Conservation (phyloP, 1,140 invertebrate species). For the Caenorhabditis briggsae region DNA sequence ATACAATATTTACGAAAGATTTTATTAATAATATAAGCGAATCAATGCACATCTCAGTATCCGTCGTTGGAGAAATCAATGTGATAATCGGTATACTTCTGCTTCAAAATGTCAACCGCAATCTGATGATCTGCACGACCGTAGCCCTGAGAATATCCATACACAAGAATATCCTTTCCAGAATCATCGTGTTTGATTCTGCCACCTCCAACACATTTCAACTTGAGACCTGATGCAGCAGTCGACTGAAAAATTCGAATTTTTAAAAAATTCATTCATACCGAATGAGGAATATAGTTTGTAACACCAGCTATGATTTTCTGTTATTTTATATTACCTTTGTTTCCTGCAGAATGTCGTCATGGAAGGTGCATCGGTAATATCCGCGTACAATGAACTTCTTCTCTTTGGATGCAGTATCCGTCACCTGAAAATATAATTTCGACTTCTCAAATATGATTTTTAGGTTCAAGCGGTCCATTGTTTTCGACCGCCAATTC, state of each 20-base stretch:
- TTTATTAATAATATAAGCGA: neutral
- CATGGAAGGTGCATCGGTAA: slow-evolving; percentile 83
- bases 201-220: slow-evolving; percentile 87
- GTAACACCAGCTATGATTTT: too few relatives aligned
- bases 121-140: slow-evolving; percentile 88
- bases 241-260: slow-evolving; percentile 76
- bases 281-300: neutral
- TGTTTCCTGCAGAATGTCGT: slow-evolving; percentile 84
- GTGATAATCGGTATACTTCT: slow-evolving; percentile 84
- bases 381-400: slow-evolving; percentile 86
- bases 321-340: slow-evolving; percentile 66
- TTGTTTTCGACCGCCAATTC: neutral
- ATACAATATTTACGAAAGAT: neutral
- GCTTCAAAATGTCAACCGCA: slow-evolving; percentile 84
- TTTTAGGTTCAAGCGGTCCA: neutral
- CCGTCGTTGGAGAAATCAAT: slow-evolving; percentile 87
- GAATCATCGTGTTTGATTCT: slow-evolving; percentile 85
- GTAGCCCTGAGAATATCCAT: slow-evolving; percentile 89
- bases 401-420: slow-evolving; percentile 78
- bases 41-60: slow-evolving; percentile 81
- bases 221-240: slow-evolving; percentile 80
- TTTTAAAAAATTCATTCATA: neutral
- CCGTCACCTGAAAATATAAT: slow-evolving; percentile 71
- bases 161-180: slow-evolving; percentile 86
- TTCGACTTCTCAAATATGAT: slow-evolving; percentile 45